Percentiles rank a stretch among this genome's conserved stretches.
These are phyloP conservation scores for Parasteatoda lunata DNA, from an alignment of 2,888 invertebrate genomes.

Conservation along the genomic window DNA sequence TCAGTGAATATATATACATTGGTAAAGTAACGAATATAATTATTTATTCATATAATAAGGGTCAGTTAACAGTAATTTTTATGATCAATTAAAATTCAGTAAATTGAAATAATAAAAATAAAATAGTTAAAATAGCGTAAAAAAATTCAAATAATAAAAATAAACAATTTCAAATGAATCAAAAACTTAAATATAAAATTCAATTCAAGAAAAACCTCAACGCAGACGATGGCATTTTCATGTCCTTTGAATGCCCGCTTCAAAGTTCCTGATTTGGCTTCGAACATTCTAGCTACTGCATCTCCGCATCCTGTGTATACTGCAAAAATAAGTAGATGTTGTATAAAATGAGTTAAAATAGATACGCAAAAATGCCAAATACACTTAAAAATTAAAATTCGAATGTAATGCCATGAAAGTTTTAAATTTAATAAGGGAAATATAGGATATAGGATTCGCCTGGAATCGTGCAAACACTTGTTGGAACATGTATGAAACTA, in stretches of 20 bases:
- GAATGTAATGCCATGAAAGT: not conserved
- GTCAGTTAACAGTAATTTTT: too few species aligned
- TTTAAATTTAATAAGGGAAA: not conserved
- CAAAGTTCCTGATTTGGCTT: constrained; percentile 75
- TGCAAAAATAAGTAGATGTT: constrained; percentile 70
- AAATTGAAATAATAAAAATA: too few species aligned
- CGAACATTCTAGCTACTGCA: constrained; percentile 74
- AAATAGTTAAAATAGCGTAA: too few species aligned
- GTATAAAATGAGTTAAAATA: not conserved
- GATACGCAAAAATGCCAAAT: not conserved
- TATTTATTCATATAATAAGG: too few species aligned
- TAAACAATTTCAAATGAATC: too few species aligned
- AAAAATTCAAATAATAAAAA: too few species aligned
- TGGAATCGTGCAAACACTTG: too few species aligned
- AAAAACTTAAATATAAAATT: too few species aligned
- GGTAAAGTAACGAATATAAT: too few species aligned
- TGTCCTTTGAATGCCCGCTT: constrained; percentile 75
- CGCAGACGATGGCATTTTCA: constrained; percentile 73
- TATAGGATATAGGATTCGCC: not conserved
- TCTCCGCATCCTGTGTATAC: constrained; percentile 76
- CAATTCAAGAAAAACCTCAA: constrained; percentile 73
- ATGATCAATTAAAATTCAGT: too few species aligned
- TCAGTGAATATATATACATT: too few species aligned
- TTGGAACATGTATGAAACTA: too few species aligned
- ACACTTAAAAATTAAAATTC: not conserved